Evolutionary conservation across 2,113 vertebrate genomes (phyloP), one percentile per base, ranked within the genome.

Genomic region (Hymenochirus boettgeri): DNA sequence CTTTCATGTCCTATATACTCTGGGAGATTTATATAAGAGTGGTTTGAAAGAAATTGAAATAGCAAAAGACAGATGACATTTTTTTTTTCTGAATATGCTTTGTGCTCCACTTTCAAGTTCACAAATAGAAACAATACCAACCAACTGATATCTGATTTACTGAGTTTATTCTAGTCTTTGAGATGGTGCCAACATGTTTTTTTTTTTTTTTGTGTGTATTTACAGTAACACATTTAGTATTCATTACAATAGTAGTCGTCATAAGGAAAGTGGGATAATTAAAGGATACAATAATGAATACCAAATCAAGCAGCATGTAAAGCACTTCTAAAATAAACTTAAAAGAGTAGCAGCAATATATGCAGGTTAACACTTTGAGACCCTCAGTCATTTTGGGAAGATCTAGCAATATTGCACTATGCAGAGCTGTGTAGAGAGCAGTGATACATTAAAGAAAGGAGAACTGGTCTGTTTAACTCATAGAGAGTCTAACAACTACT

Each of bases 21-120:
- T 25, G 15, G n/a, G 21, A 39, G 7, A 66, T 66, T 66, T 59
- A 26, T 46, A 59, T 66, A 29, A 27, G 13, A 66, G 64, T 37
- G 35, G 42, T 19, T 51, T 37, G 17, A 31, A 12, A 65, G 7
- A 27, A 8, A 53, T 24, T 26, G 18, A 48, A 35, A 46, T 63
- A 54, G 61, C 15, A 29, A 37, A 39, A 50, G 39, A 21, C 35
- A n/a, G 3, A 10, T 45, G 24, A 11, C 61, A 55, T 45, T 12
- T 27, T 22, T 39, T 37, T 54, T 5, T 1, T 39, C 18, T 5
- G 10, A 31, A 39, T 17, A 5, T 26, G 33, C 27, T 17, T 24
- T 53, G 22, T 7, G 7, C 33, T 37, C 27, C 22, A 62, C 33
- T 42, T 63, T 39, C 37, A 22, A 12, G 25, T 64, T 46, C 23